Base-by-base conservation (phyloP, 1,140 invertebrate species). In the Apis florea region DNA sequence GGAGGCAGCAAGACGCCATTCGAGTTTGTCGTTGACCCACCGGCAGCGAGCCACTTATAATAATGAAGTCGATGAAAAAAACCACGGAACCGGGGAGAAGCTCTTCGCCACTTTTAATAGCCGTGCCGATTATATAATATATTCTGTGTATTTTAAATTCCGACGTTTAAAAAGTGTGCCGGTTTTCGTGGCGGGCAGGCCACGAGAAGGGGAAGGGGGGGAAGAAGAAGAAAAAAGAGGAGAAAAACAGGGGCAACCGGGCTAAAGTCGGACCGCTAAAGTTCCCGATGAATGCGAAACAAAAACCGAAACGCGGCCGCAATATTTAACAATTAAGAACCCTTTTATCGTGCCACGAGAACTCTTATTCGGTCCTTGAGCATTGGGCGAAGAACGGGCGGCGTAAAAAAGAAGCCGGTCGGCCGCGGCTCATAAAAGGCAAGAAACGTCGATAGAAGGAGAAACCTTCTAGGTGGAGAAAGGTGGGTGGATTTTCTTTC, bases 291-390 rank as follows among this genome's bases (percentile, higher is more conserved):
- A 51, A 56, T n/a, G n/a, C 5, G 21, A 66, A 56, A n/a, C 21
- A 56, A n/a, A 66, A 47, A 69, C 51, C 67, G 71, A 79, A n/a
- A n/a, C 15, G 61, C 15, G 31, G 31, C 9, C 26, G 19, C 21
- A 49, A 51, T 74, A 80, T 74, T 74, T 80, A 66, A 80, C 70
- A 73, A 64, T 80, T 74, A 74, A 58, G 70, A 19, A 49, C 19
- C n/a, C 51, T 12, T 73, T 73, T 64, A 64, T 71, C 51, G 58
- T 49, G 59, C 70, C 70, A 17, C 8, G 17, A 26, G n/a, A n/a
- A 3, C 24, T 49, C 51, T 64, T 24, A 13, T 17, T 49, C 17
- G 5, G 19, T 26, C 9, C 40, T 63, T 49, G 26, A 49, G 9
- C 19, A 66, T 5, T 64, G 26, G 26, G 51, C 15, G 4, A 40